Evolutionary conservation across 2,888 invertebrate species (phyloP).

Genomic region (Oeneis ivallda): DNA sequence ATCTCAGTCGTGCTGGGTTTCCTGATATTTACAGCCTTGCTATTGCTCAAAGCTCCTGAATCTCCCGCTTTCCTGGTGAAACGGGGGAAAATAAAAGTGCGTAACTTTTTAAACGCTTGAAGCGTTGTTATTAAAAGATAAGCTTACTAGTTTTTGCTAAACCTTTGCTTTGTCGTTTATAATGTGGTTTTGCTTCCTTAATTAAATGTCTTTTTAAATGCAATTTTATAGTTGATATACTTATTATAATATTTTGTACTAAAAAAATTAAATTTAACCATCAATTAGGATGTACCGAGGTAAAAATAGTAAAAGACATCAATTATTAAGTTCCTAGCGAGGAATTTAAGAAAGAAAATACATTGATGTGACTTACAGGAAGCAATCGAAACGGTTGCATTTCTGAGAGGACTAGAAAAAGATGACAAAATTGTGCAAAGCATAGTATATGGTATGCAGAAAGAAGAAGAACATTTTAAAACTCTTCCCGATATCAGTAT

Average conservation of each 20-base stretch:
- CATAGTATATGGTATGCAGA: constrained; percentile 53
- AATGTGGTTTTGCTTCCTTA: background rate
- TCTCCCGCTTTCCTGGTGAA: constrained; percentile 68
- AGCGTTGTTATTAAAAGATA: too few species aligned
- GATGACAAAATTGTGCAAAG: constrained; percentile 51
- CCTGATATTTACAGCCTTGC: constrained; percentile 49
- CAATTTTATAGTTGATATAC: background rate
- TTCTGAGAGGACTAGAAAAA: constrained; percentile 52
- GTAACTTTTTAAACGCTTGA: constrained; percentile 25
- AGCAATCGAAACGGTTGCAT: constrained; percentile 51
- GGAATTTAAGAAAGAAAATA: constrained; percentile 3
- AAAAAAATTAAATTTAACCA: background rate
- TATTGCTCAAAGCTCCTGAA: constrained; percentile 63
- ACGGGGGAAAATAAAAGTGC: constrained; percentile 57
- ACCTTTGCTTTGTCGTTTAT: background rate
- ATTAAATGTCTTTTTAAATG: background rate
- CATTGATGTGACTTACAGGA: constrained; percentile 48
- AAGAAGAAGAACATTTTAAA: constrained; percentile 54
- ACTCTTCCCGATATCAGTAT: constrained; percentile 55
- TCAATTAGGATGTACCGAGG: constrained; percentile 5
- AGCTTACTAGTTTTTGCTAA: background rate
- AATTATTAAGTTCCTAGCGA: background rate
- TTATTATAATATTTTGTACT: background rate
- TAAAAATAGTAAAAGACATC: background rate
- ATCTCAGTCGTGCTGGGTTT: constrained; percentile 53